Percentiles rank a stretch among this genome's conserved stretches.
Evolutionary conservation across 2,888 invertebrate species (phyloP).

Genomic region (Lycocerus yunnanus): DNA sequence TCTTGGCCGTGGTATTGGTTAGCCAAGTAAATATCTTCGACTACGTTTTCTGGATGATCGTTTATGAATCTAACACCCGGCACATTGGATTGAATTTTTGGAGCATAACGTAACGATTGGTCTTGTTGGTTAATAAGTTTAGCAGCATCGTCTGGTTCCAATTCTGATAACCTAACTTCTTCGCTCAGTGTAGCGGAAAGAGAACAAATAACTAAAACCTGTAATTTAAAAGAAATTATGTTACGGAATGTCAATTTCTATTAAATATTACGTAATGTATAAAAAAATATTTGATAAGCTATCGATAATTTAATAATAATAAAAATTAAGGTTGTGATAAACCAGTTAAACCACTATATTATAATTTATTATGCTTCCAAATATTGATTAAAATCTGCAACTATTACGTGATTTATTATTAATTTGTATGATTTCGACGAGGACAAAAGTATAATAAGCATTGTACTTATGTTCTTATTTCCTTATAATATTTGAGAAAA

Average conservation of each 20-base stretch:
- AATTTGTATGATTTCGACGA: not conserved
- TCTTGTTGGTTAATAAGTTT: constrained; percentile 58
- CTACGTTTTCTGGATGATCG: constrained; percentile 64
- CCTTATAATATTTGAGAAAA: not conserved
- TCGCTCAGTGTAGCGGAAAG: constrained; percentile 44
- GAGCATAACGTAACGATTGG: constrained; percentile 56
- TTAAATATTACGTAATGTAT: not conserved
- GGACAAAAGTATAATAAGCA: not conserved
- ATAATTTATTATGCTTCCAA: not conserved
- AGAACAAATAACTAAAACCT: constrained; percentile 11
- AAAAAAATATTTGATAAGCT: not conserved
- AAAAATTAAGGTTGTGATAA: not conserved
- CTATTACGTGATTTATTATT: not conserved
- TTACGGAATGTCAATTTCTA: not conserved
- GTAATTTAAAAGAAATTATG: constrained; percentile 4
- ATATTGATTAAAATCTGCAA: not conserved
- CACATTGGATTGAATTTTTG: constrained; percentile 60
- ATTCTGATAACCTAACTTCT: constrained; percentile 59
- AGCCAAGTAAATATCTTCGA: constrained; percentile 73
- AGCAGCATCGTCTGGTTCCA: constrained; percentile 60
- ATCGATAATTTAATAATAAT: not conserved
- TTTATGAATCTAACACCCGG: constrained; percentile 55
- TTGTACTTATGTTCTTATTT: not conserved
- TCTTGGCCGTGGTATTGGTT: constrained; percentile 74
- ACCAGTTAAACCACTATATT: not conserved